Evolutionary conservation across 2,797 vertebrate genomes (phyloP), one percentile per base, ranked within the genome.

Genomic region (Galagoides demidoff): DNA sequence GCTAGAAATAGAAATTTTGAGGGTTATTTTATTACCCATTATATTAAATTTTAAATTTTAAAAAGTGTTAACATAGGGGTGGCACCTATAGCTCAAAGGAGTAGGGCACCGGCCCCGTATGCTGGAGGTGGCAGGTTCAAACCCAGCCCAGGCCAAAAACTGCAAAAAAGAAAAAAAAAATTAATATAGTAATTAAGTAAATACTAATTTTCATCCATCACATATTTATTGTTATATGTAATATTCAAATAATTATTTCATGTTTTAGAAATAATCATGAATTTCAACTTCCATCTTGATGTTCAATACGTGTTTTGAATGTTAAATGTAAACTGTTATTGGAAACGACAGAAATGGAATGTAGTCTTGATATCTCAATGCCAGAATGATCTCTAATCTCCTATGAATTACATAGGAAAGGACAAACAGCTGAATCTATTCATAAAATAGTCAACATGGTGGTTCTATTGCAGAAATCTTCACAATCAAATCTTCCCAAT

Each of bases 401-500:
- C 34, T 59, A 23, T 81, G 63, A 90, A 82, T 6, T 63, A 34
- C 31, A 70, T 68, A 6, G 61, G 73, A 63, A 82, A 88, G 39
- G 10, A 71, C 10, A 55, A 85, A 88, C 5, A 64, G 29, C 2
- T 59, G 49, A 96, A 83, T 93, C 59, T 39, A 71, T 86, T 92
- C 70, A 89, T 17, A 81, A 93, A 90, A 93, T 85, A 20, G 23
- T 22, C 39, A 86, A 61, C 29, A 39, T 20, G 17, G n/a, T 76
- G 17, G 43, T 78, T 93, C 82, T 83, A 27, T 16, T 78, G 13
- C 39, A 94, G 45, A 85, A 22, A 90, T 49, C 14, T 77, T 77
- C 68, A 68, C 37, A 90, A 68, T 95, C 82, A 95, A 77, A 88
- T 94, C 31, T 89, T 57, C 10, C 23, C 63, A 82, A 73, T 78